Evolutionary conservation across 2,888 invertebrate genomes (phyloP), one percentile per base, ranked within the genome.

Genomic region (Sussaba pulchella): DNA sequence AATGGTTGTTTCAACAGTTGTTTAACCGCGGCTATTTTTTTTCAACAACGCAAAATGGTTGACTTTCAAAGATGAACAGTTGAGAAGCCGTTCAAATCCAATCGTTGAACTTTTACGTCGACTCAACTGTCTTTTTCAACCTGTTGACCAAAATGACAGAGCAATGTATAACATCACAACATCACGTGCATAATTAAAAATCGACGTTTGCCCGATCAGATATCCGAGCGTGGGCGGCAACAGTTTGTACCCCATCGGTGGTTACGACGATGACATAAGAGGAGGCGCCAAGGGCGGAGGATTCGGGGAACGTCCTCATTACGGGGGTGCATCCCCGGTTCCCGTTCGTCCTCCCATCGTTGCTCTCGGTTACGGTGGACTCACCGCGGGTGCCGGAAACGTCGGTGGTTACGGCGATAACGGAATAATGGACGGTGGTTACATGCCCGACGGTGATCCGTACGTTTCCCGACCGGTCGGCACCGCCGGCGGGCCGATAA

Each of bases 401-500:
- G 26, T 2, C 1, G 67, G 66, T 0, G 36, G 70, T 43, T 88
- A 88, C 9, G 82, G 85, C 26, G 85, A 84, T 61, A 82, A 83
- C 17, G 81, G 83, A 8, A 36, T 41, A 14, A 85, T 90, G 52
- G 88, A 90, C 26, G 92, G 91, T 1, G 91, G 91, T 14, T 90
- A 89, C 73, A 85, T 91, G 47, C 89, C 89, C 24, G 92, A 91
- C 39, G 91, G 90, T 10, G 92, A 91, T 21, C 90, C 91, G 2
- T 91, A 88, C 80, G 89, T 90, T 54, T 73, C 89, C 0, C 82
- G 89, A 72, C 92, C 92, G 0, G 90, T 90, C 70, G 91, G 91
- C 1, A 89, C 84, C n/a, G 85, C 87, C 24, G 92, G 93, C 0
- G 93, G 92, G 0, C 92, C 92, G 0, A 92, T 92, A 50, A 92